phyloP scores from a whole-genome alignment of 1,140 invertebrate species.

The Drosophila aff. region DNA sequence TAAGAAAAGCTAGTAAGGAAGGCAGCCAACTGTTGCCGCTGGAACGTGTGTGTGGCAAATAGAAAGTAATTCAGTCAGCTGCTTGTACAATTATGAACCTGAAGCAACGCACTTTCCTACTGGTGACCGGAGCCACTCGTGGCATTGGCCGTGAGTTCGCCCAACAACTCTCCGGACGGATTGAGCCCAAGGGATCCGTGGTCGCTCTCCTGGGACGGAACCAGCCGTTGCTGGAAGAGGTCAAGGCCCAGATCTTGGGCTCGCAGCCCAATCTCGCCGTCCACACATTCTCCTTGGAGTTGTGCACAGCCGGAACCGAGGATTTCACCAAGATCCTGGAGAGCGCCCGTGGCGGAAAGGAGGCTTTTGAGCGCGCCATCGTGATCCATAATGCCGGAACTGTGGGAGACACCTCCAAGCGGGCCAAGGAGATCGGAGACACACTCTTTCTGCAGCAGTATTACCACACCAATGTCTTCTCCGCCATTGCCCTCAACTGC shows the following conservation, averaged over 20 bases:
- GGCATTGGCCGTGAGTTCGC: slow-evolving; percentile 94
- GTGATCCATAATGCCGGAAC: slow-evolving; percentile 97
- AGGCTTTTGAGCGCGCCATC: slow-evolving; percentile 88
- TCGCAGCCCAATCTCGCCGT: slow-evolving; percentile 85
- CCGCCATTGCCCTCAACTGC: slow-evolving; percentile 91
- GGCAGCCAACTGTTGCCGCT: slow-evolving; percentile 39
- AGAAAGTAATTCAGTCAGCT: slow-evolving; percentile 28
- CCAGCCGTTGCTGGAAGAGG: slow-evolving; percentile 88
- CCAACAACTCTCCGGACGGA: slow-evolving; percentile 87
- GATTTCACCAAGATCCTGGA: slow-evolving; percentile 63
- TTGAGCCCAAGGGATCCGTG: slow-evolving; percentile 88
- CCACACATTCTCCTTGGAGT: slow-evolving; percentile 87
- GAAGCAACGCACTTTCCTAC: slow-evolving; percentile 86
- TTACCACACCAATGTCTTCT: slow-evolving; percentile 92
- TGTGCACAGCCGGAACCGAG: slow-evolving; percentile 83
- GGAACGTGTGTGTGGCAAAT: background rate
- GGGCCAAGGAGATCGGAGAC: slow-evolving; percentile 87
- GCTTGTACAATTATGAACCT: slow-evolving; percentile 55
- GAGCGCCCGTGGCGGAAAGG: slow-evolving; percentile 11
- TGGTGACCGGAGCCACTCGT: slow-evolving; percentile 94
- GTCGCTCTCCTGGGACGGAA: slow-evolving; percentile 92
- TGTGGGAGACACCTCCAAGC: slow-evolving; percentile 90
- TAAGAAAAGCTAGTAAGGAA: background rate
- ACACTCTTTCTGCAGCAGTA: slow-evolving; percentile 88
- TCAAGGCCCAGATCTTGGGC: slow-evolving; percentile 86